phyloP scores from a whole-genome alignment of 2,888 invertebrate species.

The Coelinius sp. region DNA sequence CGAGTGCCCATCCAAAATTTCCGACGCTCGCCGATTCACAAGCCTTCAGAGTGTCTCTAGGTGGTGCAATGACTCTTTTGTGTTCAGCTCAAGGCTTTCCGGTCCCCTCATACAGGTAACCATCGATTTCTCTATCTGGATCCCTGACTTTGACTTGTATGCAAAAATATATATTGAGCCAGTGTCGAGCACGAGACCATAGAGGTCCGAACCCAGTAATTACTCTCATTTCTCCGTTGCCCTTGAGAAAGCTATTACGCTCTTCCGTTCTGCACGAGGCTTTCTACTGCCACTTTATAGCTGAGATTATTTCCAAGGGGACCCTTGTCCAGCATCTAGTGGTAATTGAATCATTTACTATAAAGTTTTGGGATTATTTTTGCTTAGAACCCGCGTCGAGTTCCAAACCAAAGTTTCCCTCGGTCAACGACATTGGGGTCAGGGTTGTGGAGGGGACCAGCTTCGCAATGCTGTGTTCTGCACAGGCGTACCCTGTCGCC shows the following conservation, averaged over 20 bases:
- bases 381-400: conserved; percentile 72
- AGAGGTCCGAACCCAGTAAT: conserved; percentile 70
- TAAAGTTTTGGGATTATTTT: conserved; percentile 35
- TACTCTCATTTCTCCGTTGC: conserved; percentile 65
- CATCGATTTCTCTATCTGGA: conserved; percentile 26
- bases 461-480: conserved; percentile 79
- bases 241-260: conserved; percentile 64
- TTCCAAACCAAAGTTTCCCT: conserved; percentile 70
- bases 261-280: conserved; percentile 72
- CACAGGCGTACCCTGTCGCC: conserved; percentile 81
- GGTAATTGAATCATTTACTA: conserved; percentile 7
- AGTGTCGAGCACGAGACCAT: conserved; percentile 74
- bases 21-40: conserved; percentile 73
- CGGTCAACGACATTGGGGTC: conserved; percentile 67
- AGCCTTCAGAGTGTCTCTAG: conserved; percentile 65
- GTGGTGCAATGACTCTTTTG: conserved; percentile 70
- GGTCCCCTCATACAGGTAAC: conserved; percentile 73
- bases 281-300: conserved; percentile 72
- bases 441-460: conserved; percentile 67
- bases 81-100: conserved; percentile 74
- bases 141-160: conserved; percentile 17
- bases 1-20: conserved; percentile 77
- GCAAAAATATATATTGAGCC: conserved; percentile 70
- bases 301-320: conserved; percentile 61
- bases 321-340: conserved; percentile 57